Conservation (phyloP, 2,797 vertebrate species). For the Platalea minor region DNA sequence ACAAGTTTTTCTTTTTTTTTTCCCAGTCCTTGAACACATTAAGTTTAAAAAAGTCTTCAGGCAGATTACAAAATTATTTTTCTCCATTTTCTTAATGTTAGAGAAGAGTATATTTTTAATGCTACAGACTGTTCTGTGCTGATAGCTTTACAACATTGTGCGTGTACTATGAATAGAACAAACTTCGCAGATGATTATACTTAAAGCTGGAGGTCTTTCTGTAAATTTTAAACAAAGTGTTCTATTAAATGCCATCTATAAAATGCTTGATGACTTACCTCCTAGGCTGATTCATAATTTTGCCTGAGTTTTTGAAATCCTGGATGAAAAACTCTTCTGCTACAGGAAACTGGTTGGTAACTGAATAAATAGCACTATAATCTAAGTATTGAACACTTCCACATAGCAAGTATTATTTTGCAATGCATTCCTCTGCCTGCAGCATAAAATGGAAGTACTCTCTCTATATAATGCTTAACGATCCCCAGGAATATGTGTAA, state of each 20-base stretch:
- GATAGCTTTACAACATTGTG: background rate
- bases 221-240: constrained; percentile 12
- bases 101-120: background rate
- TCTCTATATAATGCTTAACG: background rate
- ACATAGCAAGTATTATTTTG: background rate
- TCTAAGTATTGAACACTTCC: background rate
- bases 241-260: constrained; percentile 17
- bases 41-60: background rate
- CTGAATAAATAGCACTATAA: background rate
- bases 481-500: background rate
- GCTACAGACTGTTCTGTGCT: background rate
- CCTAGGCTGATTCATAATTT: background rate
- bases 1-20: background rate
- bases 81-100: background rate
- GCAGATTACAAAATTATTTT: background rate
- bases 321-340: background rate
- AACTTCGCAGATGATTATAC: background rate
- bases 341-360: background rate
- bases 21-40: background rate
- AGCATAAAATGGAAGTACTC: background rate
- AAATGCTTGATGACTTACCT: constrained; percentile 10
- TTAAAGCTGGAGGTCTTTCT: background rate
- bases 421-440: background rate
- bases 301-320: background rate
- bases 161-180: background rate